Evolutionary conservation across 2,113 vertebrate genomes (phyloP).

Genomic region (Salvelinus namaycush): DNA sequence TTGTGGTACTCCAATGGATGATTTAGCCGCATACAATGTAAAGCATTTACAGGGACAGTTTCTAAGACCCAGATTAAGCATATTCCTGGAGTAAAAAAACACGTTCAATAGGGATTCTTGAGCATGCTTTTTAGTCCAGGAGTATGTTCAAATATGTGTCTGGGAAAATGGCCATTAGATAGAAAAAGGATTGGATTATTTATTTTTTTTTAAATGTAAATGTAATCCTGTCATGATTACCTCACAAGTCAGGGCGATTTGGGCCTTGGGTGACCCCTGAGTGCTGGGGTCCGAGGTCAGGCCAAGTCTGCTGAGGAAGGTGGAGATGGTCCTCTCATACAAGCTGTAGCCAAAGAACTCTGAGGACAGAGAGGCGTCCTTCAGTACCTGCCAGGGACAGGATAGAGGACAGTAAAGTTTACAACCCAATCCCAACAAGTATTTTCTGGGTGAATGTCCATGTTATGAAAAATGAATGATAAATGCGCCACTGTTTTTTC

Average conservation of each 20-base stretch:
- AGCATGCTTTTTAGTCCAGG: no score
- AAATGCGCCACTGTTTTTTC: not conserved
- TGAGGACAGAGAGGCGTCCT: slow-evolving; percentile 33
- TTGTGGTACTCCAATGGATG: not conserved
- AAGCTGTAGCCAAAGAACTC: slow-evolving; percentile 62
- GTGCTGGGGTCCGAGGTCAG: not conserved
- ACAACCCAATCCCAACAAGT: not conserved
- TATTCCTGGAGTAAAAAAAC: no score
- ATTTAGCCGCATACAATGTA: not conserved
- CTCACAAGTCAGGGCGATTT: slow-evolving; percentile 80
- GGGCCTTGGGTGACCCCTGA: slow-evolving; percentile 43
- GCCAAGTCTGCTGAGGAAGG: slow-evolving; percentile 57
- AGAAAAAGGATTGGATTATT: no score
- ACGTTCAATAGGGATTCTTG: no score
- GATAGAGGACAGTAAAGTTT: not conserved
- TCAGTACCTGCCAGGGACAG: slow-evolving; percentile 63
- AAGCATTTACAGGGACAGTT: no score
- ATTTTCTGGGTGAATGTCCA: no score
- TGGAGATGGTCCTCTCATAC: slow-evolving; percentile 62
- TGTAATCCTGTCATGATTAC: slow-evolving; percentile 15
- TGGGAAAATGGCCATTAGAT: no score
- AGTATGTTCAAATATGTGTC: no score
- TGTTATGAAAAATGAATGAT: not conserved
- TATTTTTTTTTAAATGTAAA: not conserved
- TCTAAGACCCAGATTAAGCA: no score